Base-by-base conservation (phyloP, 2,888 invertebrate genomes). In the Mythimna albipuncta region DNA sequence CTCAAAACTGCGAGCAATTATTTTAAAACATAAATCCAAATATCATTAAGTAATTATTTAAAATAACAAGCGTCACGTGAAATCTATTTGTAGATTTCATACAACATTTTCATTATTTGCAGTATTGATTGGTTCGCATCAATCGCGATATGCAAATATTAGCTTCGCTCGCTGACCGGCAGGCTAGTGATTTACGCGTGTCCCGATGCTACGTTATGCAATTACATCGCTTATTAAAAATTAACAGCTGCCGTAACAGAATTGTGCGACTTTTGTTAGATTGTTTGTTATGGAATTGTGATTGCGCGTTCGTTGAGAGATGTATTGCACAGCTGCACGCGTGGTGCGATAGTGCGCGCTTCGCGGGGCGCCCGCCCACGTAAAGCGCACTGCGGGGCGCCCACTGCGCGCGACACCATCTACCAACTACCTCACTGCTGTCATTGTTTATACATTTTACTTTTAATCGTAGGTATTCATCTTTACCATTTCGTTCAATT, bases 71-170 rank as follows among this genome's bases (percentile, higher is more conserved):
- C 87, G 84, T 85, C 81, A 84, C 79, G 82, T 88, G 85, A 88
- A 92, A 93, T 92, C 89, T 93, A 91, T 94, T 93, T 92, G 93
- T 91, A 91, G 91, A 91, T 93, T 93, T 91, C 92, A 93, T 76
- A 92, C 90, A 93, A 92, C 90, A 93, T 93, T 94, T 94, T 93
- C 93, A 94, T 94, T 95, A 95, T 96, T 96, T 96, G 94, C 94
- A 91, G 93, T 94, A 95, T 95, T 95, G 96, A 96, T 96, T 96
- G 95, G 93, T 90, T 92, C 89, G 93, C 93, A 95, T 96, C 95
- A 95, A 95, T 96, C 94, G 94, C 92, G 94, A 94, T 94, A 94
- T 94, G 95, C 95, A 96, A 96, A 96, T 96, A 96, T 96, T 96
- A 93, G 95, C 93, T 84, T 88, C 89, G 90, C 90, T 88, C 93